Evolutionary conservation across 2,888 invertebrate genomes (phyloP).

Genomic region (Eupithecia pulchellata): DNA sequence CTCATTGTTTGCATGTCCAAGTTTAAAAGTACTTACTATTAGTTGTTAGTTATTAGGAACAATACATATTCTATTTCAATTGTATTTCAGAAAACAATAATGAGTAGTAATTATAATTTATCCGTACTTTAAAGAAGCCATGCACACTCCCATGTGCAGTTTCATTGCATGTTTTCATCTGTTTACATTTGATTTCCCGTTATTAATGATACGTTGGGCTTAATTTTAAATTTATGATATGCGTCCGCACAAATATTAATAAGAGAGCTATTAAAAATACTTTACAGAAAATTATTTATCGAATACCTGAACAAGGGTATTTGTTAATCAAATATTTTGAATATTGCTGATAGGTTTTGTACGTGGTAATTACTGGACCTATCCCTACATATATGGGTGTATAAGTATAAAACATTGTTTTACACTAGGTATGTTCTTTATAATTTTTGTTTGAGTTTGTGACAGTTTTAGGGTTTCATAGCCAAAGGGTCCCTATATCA

Average conservation of each 20-base stretch:
- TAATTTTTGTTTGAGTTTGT: background rate
- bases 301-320: background rate
- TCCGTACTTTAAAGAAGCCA: conserved; percentile 6
- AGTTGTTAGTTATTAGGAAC: too few relatives aligned
- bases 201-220: conserved; percentile 59
- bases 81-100: too few relatives aligned
- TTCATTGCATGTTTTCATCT: conserved; percentile 47
- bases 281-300: conserved; percentile 18
- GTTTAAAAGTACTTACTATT: too few relatives aligned
- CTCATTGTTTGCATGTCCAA: too few relatives aligned
- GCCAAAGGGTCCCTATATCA: too few relatives aligned
- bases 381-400: too few relatives aligned
- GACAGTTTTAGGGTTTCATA: too few relatives aligned
- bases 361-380: background rate
- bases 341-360: background rate
- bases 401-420: background rate
- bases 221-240: conserved; percentile 68
- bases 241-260: conserved; percentile 54
- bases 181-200: conserved; percentile 62
- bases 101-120: background rate
- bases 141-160: conserved; percentile 35
- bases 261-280: conserved; percentile 52
- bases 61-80: too few relatives aligned
- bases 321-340: conserved; percentile 1
- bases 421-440: background rate